phyloP scores from a whole-genome alignment of 2,113 vertebrate species.

The Sisor rabdophorus region DNA sequence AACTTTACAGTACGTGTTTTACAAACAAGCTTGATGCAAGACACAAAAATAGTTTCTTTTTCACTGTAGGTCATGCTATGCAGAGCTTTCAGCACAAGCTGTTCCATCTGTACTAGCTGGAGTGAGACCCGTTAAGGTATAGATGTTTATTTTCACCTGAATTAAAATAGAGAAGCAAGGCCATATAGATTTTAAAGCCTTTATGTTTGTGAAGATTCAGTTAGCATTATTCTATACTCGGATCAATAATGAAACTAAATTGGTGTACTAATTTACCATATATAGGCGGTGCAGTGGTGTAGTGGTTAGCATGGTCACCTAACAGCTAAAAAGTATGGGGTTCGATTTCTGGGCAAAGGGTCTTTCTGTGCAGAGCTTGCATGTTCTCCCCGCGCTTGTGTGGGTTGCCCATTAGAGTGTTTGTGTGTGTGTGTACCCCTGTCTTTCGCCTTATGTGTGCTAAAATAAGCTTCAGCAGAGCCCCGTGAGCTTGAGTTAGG shows the following conservation, averaged over 20 bases:
- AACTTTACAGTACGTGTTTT: neutral
- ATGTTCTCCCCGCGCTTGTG: no score
- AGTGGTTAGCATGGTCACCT: no score
- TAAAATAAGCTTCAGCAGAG: no score
- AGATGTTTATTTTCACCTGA: neutral
- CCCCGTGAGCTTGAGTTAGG: no score
- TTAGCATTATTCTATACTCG: neutral
- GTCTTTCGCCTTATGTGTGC: no score
- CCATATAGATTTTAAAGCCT: neutral
- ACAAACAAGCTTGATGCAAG: neutral
- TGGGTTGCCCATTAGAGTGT: no score
- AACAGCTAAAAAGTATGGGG: no score
- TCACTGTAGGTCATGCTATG: conserved; percentile 76
- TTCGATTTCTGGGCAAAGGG: no score
- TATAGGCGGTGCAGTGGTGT: no score
- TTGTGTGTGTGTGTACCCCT: no score
- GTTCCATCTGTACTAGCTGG: conserved; percentile 80
- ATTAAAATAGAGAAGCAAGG: neutral
- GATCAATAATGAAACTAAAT: neutral
- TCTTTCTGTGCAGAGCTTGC: no score
- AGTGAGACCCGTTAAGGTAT: conserved; percentile 69
- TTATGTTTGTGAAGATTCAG: neutral
- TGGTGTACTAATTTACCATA: neutral
- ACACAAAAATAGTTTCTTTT: neutral
- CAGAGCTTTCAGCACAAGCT: conserved; percentile 85